Percentiles rank a stretch among this genome's conserved stretches.
These are phyloP conservation scores for Drosophila arizonae DNA, from an alignment of 1,140 invertebrate species.

Conservation along the genomic window DNA sequence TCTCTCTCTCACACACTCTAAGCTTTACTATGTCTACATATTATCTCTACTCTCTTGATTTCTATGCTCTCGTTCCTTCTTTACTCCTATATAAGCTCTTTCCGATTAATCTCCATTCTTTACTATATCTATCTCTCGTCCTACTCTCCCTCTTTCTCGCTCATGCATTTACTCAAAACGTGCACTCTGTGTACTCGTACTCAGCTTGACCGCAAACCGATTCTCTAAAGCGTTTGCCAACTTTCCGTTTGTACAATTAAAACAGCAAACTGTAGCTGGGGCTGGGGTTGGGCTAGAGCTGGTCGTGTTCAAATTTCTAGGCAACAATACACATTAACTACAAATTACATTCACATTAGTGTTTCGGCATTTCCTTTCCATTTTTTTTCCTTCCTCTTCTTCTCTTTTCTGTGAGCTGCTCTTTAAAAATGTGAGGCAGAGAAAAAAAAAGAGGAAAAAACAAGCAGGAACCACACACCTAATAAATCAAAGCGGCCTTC, in stretches of 20 bases:
- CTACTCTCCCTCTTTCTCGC: too few species aligned
- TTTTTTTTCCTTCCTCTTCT: constrained; percentile 23
- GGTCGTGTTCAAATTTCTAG: constrained; percentile 32
- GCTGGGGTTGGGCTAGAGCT: not conserved
- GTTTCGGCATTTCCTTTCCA: constrained; percentile 64
- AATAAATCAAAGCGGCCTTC: constrained; percentile 76
- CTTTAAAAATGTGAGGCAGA: constrained; percentile 32
- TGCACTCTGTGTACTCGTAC: not conserved
- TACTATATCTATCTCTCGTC: too few species aligned
- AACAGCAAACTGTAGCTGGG: constrained; percentile 20
- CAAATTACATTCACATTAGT: constrained; percentile 81
- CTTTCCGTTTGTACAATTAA: constrained; percentile 70
- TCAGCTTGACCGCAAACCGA: not conserved
- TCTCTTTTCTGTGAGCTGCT: constrained; percentile 4
- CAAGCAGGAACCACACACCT: constrained; percentile 63
- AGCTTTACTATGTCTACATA: too few species aligned
- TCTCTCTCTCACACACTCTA: too few species aligned
- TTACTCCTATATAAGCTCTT: too few species aligned
- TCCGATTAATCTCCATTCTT: too few species aligned
- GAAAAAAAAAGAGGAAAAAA: constrained; percentile 17
- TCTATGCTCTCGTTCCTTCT: too few species aligned
- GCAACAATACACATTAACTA: constrained; percentile 72
- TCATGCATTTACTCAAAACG: constrained; percentile 27
- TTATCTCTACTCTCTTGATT: too few species aligned
- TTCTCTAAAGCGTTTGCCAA: constrained; percentile 17